Conservation (phyloP, 1,140 invertebrate species). For the Zeugodacus cucurbitae region DNA sequence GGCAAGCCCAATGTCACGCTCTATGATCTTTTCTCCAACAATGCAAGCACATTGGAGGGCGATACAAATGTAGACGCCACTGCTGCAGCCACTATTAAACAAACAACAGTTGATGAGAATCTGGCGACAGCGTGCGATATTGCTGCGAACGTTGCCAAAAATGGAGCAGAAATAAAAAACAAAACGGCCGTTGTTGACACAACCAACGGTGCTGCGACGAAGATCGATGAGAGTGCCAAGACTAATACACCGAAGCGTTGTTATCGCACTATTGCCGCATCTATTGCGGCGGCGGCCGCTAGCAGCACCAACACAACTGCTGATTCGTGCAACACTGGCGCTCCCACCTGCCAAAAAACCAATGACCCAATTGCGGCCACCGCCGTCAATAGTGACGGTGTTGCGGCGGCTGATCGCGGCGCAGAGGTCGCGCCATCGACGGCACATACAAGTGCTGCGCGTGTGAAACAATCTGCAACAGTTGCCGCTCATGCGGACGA, state of each 20-base stretch:
- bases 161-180: not conserved
- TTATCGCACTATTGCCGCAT: not conserved
- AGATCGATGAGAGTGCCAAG: not conserved
- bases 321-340: not conserved
- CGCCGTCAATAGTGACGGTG: constrained; percentile 38
- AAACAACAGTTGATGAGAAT: not conserved
- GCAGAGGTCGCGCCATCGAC: not conserved
- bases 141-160: not conserved
- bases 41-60: not conserved
- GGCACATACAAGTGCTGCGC: not conserved
- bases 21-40: constrained; percentile 44
- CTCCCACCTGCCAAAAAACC: constrained; percentile 19
- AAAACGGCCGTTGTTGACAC: not conserved
- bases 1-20: constrained; percentile 43
- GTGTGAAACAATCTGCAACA: constrained; percentile 15
- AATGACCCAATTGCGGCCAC: not conserved
- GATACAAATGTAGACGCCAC: not conserved
- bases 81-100: not conserved
- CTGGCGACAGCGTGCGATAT: not conserved
- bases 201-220: not conserved
- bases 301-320: not conserved
- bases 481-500: not conserved
- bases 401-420: constrained; percentile 16
- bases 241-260: not conserved
- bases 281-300: not conserved